Conservation (phyloP, 2,113 vertebrate genomes). For the Amazona vittata region DNA sequence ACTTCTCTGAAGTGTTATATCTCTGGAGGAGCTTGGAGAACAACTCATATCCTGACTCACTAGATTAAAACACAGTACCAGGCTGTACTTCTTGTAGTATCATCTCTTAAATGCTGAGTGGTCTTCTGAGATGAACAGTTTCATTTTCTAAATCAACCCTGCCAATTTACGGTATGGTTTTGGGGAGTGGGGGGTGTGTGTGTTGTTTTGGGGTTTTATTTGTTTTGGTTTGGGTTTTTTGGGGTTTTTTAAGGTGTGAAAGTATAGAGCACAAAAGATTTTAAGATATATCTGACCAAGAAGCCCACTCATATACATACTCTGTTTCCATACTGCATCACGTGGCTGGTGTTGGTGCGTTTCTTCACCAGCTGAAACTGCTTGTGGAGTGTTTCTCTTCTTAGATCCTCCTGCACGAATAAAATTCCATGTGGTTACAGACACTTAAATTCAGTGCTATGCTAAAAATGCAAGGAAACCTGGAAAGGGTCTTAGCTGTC, state of each 20-base stretch:
- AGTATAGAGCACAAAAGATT: background rate
- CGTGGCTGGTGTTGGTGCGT: constrained; percentile 94
- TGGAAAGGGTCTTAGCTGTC: background rate
- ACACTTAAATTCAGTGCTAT: background rate
- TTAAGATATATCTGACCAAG: background rate
- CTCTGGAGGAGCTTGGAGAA: background rate
- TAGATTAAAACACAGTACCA: background rate
- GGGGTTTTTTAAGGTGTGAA: background rate
- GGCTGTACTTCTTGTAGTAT: background rate
- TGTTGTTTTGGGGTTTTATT: background rate
- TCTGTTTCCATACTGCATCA: constrained; percentile 95
- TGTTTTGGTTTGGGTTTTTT: background rate
- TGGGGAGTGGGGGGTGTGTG: background rate
- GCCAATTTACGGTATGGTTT: background rate
- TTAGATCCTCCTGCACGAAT: constrained; percentile 86
- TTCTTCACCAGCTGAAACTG: constrained; percentile 92
- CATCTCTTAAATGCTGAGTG: background rate
- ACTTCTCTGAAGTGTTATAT: background rate
- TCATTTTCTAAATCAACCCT: background rate
- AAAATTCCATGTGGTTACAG: background rate
- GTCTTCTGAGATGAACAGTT: background rate
- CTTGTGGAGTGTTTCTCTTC: constrained; percentile 86
- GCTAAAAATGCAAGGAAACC: background rate
- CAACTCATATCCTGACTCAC: background rate
- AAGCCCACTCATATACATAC: constrained; percentile 11